Evolutionary conservation across 1,140 invertebrate genomes (phyloP).

Genomic region (Pachypsylla venusta): DNA sequence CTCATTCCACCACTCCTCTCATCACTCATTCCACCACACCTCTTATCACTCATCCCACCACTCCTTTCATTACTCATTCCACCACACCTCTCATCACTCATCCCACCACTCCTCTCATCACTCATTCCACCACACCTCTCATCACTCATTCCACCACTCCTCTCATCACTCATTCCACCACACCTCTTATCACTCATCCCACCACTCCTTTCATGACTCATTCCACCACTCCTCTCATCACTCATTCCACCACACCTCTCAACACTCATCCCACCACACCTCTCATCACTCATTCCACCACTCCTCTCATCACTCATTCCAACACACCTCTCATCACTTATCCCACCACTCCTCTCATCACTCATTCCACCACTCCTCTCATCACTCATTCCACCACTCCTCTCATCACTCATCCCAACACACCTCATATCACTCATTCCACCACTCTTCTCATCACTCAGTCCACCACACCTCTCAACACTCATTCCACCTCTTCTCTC

Average conservation of each 20-base stretch:
- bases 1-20: neutral
- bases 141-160: neutral
- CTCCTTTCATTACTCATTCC: neutral
- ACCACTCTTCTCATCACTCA: too few species aligned
- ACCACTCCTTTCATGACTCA: neutral
- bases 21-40: neutral
- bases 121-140: neutral
- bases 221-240: neutral
- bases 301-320: neutral
- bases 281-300: neutral
- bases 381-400: too few species aligned
- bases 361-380: neutral
- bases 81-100: neutral
- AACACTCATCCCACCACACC: neutral
- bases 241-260: neutral
- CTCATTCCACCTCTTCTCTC: neutral
- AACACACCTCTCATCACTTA: neutral
- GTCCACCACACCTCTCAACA: too few species aligned
- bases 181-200: neutral
- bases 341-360: neutral
- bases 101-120: neutral
- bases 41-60: neutral
- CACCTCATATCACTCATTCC: neutral
- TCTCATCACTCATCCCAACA: too few species aligned
- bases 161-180: neutral